Conservation (phyloP, 1,140 invertebrate species). For the Drosophila lowei region DNA sequence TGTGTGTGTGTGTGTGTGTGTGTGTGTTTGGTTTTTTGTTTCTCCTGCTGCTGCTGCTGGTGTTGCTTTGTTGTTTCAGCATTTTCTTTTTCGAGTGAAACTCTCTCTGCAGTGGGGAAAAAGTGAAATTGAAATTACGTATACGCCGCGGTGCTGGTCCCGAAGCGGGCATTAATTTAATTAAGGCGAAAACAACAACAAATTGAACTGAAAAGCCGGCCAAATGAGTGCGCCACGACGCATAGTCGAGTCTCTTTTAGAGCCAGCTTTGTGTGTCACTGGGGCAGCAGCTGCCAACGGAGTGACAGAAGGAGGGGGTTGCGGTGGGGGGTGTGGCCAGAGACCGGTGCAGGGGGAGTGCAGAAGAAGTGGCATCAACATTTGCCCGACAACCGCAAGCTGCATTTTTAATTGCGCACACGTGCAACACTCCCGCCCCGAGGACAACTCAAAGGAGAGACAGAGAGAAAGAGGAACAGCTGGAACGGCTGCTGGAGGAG, state of each 20-base stretch:
- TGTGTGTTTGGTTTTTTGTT: too few species aligned
- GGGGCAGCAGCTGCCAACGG: slow-evolving; percentile 51
- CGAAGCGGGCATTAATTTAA: slow-evolving; percentile 74
- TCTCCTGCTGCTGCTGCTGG: slow-evolving; percentile 5
- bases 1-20: too few species aligned
- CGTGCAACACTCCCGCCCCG: slow-evolving; percentile 54
- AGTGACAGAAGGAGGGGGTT: slow-evolving; percentile 24
- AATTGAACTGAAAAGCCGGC: slow-evolving; percentile 58
- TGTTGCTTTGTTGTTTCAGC: slow-evolving; percentile 35
- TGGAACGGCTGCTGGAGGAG: not conserved
- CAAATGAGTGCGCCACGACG: slow-evolving; percentile 50
- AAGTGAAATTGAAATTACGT: slow-evolving; percentile 73
- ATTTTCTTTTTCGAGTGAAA: slow-evolving; percentile 13
- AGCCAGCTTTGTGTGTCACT: slow-evolving; percentile 70
- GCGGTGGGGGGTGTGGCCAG: not conserved
- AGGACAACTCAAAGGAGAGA: slow-evolving; percentile 18
- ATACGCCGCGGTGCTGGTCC: slow-evolving; percentile 47
- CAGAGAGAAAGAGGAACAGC: not conserved
- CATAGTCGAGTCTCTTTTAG: slow-evolving; percentile 41
- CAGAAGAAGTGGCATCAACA: slow-evolving; percentile 1
- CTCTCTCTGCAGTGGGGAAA: slow-evolving; percentile 12
- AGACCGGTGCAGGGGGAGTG: slow-evolving; percentile 1
- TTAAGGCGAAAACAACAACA: slow-evolving; percentile 60
- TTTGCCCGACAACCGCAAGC: slow-evolving; percentile 73
- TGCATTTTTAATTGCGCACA: slow-evolving; percentile 80